Base-by-base conservation (phyloP, 2,797 vertebrate species). In the Peromyscus attwateri region DNA sequence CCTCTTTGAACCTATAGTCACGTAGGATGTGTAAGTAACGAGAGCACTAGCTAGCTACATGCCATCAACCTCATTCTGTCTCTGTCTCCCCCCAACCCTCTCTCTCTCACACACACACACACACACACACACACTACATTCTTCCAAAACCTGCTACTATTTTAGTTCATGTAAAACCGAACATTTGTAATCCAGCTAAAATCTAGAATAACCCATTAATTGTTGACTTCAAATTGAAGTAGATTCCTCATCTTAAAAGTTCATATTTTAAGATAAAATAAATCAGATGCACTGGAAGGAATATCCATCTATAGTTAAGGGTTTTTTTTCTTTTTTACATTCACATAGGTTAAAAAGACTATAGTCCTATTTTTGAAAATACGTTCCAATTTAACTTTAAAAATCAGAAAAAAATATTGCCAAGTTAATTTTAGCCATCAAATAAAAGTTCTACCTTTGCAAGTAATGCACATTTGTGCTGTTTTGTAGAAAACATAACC, bases 111-210 rank as follows among this genome's bases (percentile, higher is more conserved):
- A 95, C 2, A 25, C 57, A 87, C 12, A n/a, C 43, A 77, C 6
- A 43, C 31, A 92, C 3, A 89, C 23, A 92, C 9, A 40, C 43
- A 87, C 8, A 76, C 3, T 17, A 60, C 4, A 75, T n/a, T 91
- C 87, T 90, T 64, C 40, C 27, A 82, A 89, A 62, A 94, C 43
- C 89, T 80, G 29, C 91, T 79, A n/a, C 11, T 73, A 94, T n/a
- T 46, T 85, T 88, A 87, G 92, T 92, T 95, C 73, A 93, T 84
- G 2, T 77, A 92, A 29, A 96, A 85, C 16, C n/a, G 40, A 93
- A 89, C 49, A 95, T 77, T 92, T 70, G 95, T 29, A 87, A 55
- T 70, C 43, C 75, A 89, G 62, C 77, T 79, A 81, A 89, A 93
- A 87, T 60, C 90, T 92, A 94, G 31, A 52, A 60, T 89, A 91